A percentile compares a stretch with the other conserved stretches of the same genome.
phyloP scores from a whole-genome alignment of 2,113 vertebrate species.

The Lampris megalopsis region DNA sequence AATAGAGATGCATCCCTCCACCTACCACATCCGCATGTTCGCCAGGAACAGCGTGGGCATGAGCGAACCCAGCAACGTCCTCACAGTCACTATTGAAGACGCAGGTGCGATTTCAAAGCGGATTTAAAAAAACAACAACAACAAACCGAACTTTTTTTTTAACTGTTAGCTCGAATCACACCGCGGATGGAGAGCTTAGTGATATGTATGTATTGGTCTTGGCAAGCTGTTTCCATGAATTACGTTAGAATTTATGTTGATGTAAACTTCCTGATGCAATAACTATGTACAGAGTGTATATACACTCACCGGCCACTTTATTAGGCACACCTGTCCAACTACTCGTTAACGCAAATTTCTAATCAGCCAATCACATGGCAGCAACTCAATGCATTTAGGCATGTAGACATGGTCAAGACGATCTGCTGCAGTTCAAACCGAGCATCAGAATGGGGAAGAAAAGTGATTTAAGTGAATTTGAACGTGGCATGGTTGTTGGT shows the following conservation, averaged over 20 bases:
- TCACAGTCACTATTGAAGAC: constrained; percentile 65
- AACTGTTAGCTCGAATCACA: background rate
- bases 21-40: constrained; percentile 76
- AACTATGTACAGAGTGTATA: background rate
- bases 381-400: too few species aligned
- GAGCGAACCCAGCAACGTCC: constrained; percentile 69
- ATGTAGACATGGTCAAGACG: too few species aligned
- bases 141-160: background rate
- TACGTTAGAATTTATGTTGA: background rate
- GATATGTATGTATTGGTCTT: background rate
- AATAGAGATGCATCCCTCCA: constrained; percentile 68
- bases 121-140: background rate
- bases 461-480: too few species aligned
- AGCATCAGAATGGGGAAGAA: too few species aligned
- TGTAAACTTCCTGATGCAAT: background rate
- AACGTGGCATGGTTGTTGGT: too few species aligned
- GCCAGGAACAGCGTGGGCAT: constrained; percentile 56
- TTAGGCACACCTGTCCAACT: too few species aligned
- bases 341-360: too few species aligned
- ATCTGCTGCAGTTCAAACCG: too few species aligned
- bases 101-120: constrained; percentile 47
- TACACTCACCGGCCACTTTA: too few species aligned
- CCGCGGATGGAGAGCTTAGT: too few species aligned
- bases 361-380: too few species aligned
- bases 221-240: background rate